Evolutionary conservation across 2,113 vertebrate genomes (phyloP), one percentile per base, ranked within the genome.

Genomic region (Casuarius casuarius): DNA sequence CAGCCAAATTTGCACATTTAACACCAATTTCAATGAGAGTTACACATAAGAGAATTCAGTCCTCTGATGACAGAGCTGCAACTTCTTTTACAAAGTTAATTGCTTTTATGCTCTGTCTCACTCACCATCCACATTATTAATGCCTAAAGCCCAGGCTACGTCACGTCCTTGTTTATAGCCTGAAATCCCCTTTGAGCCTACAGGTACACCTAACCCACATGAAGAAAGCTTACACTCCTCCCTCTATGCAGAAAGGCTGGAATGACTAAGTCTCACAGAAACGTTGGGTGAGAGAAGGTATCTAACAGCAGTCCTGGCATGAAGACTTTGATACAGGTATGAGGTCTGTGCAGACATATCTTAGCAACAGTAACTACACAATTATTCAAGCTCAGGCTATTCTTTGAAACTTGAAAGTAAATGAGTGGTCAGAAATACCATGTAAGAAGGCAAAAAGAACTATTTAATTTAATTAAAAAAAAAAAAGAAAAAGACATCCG

Each of bases 61-160:
- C 7, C 61, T 65, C 61, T 96, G 91, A 97, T 97, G 94, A 96
- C 91, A 97, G 87, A 94, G 66, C 63, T 89, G 70, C 59, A 91
- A 80, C 68, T 84, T 81, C 85, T 76, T 89, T 87, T 75, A 84
- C 67, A 71, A 90, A 91, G 58, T 83, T 96, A 96, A 90, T 89
- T 92, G 33, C 74, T 95, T 95, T 94, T 74, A 91, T 67, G 62
- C 78, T 89, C 77, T 79, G 82, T 77, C 78, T 95, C 75, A 83
- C 17, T 92, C 81, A 62, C 85, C 84, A 49, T 52, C 44, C 67
- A 66, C 71, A 49, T 91, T 90, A 97, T 67, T 96, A 95, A 90
- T 62, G 72, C 46, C 49, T 80, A 26, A 71, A 90, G 49, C 54
- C 46, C 58, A 76, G 68, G n/a, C 74, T 73, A 62, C 40, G 89